Evolutionary conservation across 2,888 invertebrate genomes (phyloP), one percentile per base, ranked within the genome.

Genomic region (Caradrina kadenii): DNA sequence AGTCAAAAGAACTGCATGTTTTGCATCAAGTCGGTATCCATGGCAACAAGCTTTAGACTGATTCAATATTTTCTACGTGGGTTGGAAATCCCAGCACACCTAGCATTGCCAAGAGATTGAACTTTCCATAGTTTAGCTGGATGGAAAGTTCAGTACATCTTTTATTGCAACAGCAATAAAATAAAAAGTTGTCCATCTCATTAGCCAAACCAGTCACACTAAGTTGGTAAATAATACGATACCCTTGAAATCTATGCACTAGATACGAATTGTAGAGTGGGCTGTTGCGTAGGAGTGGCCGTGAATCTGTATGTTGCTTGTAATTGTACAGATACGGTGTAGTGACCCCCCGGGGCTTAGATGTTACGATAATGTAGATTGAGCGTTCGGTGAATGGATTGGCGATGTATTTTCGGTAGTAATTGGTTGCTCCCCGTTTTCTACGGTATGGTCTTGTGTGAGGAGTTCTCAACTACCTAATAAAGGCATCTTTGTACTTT

Each of bases 221-320:
- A 55, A 80, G 55, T 76, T 69, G 54, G 80, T 77, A 77, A 80
- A 78, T 80, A 76, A 60, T 63, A 48, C 52, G 62, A n/a, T 76
- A 39, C 64, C 81, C 81, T 78, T 78, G 76, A 70, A 73, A 80
- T 54, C 54, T 63, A 61, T 73, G 70, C 70, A 70, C 80, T 53
- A 63, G 63, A 65, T 56, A 15, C 35, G 62, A 69, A 63, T 69
- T 75, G 69, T 70, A 76, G 76, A 80, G 77, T 80, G 81, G 77
- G 71, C 35, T 1, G 49, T 65, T 76, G 81, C 70, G 77, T 80
- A 70, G 77, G 77, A 49, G 80, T 70, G 77, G 35, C 80, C 81
- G 81, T 78, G 77, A 76, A 77, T 69, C 80, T 49, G 69, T 50
- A 35, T 49, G 49, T 45, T n/a, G 59, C 58, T 55, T 59, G 72